These are phyloP conservation scores for Microtus oregoni DNA, from an alignment of 2,113 vertebrate species.

Conservation along the genomic window DNA sequence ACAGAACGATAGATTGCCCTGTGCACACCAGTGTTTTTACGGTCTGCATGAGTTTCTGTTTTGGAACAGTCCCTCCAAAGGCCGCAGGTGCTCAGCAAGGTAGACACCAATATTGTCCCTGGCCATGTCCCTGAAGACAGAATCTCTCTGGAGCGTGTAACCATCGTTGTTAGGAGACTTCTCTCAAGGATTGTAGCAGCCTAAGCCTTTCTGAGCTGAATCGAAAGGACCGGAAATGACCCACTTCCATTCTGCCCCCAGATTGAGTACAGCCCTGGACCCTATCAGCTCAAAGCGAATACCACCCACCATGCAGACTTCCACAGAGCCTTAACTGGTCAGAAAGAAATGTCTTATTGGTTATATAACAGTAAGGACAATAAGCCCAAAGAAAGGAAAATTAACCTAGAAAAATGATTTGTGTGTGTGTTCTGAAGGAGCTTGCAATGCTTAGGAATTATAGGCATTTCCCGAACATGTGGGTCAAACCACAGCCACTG, in stretches of 20 bases:
- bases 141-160: background rate
- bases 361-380: slow-evolving; percentile 20
- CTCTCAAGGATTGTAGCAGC: too few species aligned
- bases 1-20: background rate
- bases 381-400: background rate
- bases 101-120: too few species aligned
- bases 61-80: background rate
- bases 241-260: background rate
- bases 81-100: background rate
- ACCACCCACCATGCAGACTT: background rate
- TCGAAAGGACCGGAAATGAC: accelerated
- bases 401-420: slow-evolving; percentile 5
- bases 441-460: background rate
- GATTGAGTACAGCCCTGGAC: accelerated
- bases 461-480: slow-evolving; percentile 22
- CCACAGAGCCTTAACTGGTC: background rate
- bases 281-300: too few species aligned
- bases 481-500: background rate
- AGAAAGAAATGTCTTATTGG: background rate
- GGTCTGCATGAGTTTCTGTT: background rate
- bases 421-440: slow-evolving; percentile 15
- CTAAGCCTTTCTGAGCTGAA: background rate
- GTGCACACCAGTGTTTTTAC: accelerated
- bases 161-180: accelerated
- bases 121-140: background rate